Evolutionary conservation across 92 coral and sea anemone species (phyloP).

Genomic region (Epizoanthus ramosus): DNA sequence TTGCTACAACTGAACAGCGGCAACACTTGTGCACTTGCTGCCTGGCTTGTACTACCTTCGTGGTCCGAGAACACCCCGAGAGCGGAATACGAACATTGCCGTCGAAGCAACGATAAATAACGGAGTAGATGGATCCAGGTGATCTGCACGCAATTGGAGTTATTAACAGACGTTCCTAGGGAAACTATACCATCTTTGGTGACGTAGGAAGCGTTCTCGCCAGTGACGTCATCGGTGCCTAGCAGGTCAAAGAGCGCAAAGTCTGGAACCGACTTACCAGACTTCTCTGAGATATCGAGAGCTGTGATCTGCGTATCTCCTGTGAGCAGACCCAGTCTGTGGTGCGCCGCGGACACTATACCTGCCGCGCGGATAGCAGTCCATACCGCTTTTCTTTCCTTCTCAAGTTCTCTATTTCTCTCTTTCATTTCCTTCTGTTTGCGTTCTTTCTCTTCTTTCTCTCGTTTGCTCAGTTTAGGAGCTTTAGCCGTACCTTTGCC

Average conservation of each 20-base stretch:
- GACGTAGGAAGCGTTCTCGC: constrained; percentile 57
- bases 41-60: constrained; percentile 43
- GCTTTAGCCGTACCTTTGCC: constrained; percentile 37
- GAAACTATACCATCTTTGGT: constrained; percentile 77
- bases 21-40: constrained; percentile 28
- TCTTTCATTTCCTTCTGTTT: constrained; percentile 70
- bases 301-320: constrained; percentile 84
- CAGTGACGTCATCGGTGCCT: constrained; percentile 85
- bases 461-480: constrained; percentile 49
- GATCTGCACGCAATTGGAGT: constrained; percentile 76
- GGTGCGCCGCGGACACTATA: constrained; percentile 70
- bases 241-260: constrained; percentile 87
- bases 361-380: constrained; percentile 87
- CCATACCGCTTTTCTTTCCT: constrained; percentile 78
- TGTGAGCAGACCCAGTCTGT: constrained; percentile 71
- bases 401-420: constrained; percentile 70
- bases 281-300: constrained; percentile 66
- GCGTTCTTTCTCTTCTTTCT: constrained; percentile 39
- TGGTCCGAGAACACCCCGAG: constrained; percentile 72
- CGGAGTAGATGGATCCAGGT: constrained; percentile 96
- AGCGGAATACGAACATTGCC: constrained; percentile 91
- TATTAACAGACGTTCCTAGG: constrained; percentile 77
- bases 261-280: constrained; percentile 79
- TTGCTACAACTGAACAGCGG: constrained; percentile 82
- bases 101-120: constrained; percentile 83